phyloP scores from a whole-genome alignment of 2,113 vertebrate species.

The Festucalex cinctus region DNA sequence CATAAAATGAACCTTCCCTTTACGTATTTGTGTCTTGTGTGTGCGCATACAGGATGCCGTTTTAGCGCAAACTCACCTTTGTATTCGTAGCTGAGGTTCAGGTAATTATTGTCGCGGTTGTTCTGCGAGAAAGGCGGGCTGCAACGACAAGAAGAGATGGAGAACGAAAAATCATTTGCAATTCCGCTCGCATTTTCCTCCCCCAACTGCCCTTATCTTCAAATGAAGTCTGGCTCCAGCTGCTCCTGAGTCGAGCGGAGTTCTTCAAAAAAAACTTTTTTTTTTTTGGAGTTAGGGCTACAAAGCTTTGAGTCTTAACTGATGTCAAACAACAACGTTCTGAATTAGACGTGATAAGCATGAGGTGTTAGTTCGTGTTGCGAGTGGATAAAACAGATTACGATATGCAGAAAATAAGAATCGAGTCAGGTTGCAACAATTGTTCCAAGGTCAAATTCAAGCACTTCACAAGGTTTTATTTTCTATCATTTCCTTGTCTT shows the following conservation, averaged over 20 bases:
- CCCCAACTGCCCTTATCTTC: constrained; percentile 30
- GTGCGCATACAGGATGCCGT: not conserved
- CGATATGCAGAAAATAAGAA: not conserved
- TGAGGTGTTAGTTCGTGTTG: not conserved
- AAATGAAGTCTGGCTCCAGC: constrained; percentile 30
- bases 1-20: not conserved
- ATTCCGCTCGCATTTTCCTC: constrained; percentile 31
- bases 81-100: constrained; percentile 78
- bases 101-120: constrained; percentile 78
- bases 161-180: constrained; percentile 20
- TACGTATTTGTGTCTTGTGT: not conserved
- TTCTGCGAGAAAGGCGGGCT: constrained; percentile 76
- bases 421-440: not conserved
- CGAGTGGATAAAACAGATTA: not conserved
- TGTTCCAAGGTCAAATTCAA: not conserved
- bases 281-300: constrained; percentile 9
- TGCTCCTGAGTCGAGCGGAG: constrained; percentile 20
- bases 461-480: not conserved
- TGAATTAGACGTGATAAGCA: constrained; percentile 19
- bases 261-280: not conserved
- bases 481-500: not conserved
- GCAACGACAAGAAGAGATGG: constrained; percentile 44
- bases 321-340: constrained; percentile 16
- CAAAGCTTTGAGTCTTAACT: constrained; percentile 4
- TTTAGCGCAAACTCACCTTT: constrained; percentile 66